Evolutionary conservation across 2,888 invertebrate genomes (phyloP).

Genomic region (Hirtodrosophila alboralis): DNA sequence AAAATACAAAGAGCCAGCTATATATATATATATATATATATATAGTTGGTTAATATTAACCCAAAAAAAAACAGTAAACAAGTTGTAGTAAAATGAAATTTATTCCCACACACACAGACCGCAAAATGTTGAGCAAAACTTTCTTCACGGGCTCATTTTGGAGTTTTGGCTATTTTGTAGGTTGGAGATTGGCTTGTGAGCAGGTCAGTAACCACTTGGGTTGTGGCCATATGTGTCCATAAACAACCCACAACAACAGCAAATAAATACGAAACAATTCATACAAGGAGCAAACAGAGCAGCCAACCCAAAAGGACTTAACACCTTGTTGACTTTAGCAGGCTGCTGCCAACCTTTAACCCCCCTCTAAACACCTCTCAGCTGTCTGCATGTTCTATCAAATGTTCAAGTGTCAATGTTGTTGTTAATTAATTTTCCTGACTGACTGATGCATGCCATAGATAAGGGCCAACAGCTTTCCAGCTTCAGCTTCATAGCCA

Average conservation of each 20-base stretch:
- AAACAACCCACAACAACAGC: conserved; percentile 42
- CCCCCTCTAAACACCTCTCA: no score
- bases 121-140: conserved; percentile 33
- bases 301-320: conserved; percentile 24
- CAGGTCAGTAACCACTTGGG: conserved; percentile 22
- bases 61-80: conserved; percentile 21
- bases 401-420: conserved; percentile 79
- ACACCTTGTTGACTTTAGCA: conserved; percentile 71
- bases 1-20: conserved; percentile 17
- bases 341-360: conserved; percentile 30
- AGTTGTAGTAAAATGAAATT: conserved; percentile 55
- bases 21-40: conserved; percentile 4
- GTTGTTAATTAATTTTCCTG: conserved; percentile 79
- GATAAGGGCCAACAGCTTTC: conserved; percentile 58
- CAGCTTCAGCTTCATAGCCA: conserved; percentile 9
- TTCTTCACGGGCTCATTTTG: conserved; percentile 25
- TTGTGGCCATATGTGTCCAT: conserved; percentile 11
- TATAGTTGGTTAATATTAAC: conserved; percentile 20
- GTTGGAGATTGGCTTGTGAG: conserved; percentile 36
- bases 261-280: conserved; percentile 59
- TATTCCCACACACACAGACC: conserved; percentile 53
- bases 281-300: conserved; percentile 42
- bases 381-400: conserved; percentile 60
- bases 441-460: conserved; percentile 75
- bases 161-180: conserved; percentile 47